Conservation (phyloP, 1,140 invertebrate genomes). For the Hycleus cichorii region DNA sequence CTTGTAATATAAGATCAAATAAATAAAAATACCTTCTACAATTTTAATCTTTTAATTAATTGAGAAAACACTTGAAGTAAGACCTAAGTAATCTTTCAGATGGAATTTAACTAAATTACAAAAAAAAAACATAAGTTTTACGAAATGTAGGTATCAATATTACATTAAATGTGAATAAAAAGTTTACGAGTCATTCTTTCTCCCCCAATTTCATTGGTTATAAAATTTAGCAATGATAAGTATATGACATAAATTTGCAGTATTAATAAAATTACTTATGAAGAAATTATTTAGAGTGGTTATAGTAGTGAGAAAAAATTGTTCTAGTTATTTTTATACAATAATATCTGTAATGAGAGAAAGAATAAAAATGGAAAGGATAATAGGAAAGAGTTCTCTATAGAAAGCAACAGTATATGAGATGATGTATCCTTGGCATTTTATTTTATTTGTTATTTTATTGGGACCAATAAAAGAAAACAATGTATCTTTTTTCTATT, state of each 20-base stretch:
- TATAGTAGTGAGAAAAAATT: constrained; percentile 1
- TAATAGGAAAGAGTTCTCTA: too few species aligned
- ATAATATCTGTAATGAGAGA: not conserved
- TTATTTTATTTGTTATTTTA: constrained; percentile 16
- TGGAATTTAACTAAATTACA: too few species aligned
- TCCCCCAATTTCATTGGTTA: constrained; percentile 12
- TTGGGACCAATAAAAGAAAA: constrained; percentile 2
- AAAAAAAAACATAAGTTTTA: too few species aligned
- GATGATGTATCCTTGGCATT: not conserved
- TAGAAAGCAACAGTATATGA: too few species aligned
- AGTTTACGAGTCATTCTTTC: constrained; percentile 14
- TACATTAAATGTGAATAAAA: constrained; percentile 2
- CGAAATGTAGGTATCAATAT: too few species aligned
- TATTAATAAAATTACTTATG: constrained; percentile 18
- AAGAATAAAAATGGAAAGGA: too few species aligned
- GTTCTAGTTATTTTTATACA: not conserved
- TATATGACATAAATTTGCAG: constrained; percentile 7
- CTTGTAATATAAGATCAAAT: too few species aligned
- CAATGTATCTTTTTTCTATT: too few species aligned
- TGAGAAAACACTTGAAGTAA: too few species aligned
- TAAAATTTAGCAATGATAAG: constrained; percentile 17
- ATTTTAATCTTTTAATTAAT: too few species aligned
- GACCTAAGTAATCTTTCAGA: too few species aligned
- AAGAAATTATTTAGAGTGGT: constrained; percentile 6
- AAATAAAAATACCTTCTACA: too few species aligned